Conservation (phyloP, 2,797 vertebrate genomes). For the Lepus townsendii region DNA sequence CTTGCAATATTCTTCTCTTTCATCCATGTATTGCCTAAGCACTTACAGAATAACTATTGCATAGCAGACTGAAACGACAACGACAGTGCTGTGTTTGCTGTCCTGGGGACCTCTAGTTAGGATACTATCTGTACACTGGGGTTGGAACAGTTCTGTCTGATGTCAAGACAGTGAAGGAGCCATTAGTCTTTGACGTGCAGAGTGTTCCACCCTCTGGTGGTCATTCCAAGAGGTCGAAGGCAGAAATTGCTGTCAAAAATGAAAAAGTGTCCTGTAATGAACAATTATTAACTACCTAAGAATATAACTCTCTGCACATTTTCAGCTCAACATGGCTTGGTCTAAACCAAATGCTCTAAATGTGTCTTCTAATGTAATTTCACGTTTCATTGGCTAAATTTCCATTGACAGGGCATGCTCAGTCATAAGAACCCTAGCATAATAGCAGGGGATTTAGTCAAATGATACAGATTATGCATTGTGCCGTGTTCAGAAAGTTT, state of each 20-base stretch:
- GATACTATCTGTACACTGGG: neutral
- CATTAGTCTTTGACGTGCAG: neutral
- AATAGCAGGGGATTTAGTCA: slow-evolving; percentile 49
- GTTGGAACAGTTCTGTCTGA: neutral
- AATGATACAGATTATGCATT: slow-evolving; percentile 63
- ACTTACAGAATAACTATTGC: neutral
- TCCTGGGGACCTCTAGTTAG: neutral
- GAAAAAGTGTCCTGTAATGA: neutral
- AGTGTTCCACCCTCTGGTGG: neutral
- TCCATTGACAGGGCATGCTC: slow-evolving; percentile 24
- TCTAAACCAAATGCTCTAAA: slow-evolving; percentile 39
- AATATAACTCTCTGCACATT: neutral
- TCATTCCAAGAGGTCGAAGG: neutral
- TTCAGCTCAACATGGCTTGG: neutral
- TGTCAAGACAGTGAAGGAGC: slow-evolving; percentile 2
- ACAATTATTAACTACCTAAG: neutral
- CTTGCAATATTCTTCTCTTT: neutral
- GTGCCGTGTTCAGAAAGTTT: slow-evolving; percentile 61
- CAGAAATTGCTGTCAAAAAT: neutral
- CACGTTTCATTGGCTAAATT: slow-evolving; percentile 65
- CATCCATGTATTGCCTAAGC: neutral
- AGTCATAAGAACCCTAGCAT: slow-evolving; percentile 20
- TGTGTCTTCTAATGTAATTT: slow-evolving; percentile 70
- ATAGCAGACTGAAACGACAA: neutral
- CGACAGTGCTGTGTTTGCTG: neutral